A percentile compares a stretch with the other conserved stretches of the same genome.
These are phyloP conservation scores for Toxotes lorentzi DNA, from an alignment of 2,797 vertebrate genomes.

Conservation along the genomic window DNA sequence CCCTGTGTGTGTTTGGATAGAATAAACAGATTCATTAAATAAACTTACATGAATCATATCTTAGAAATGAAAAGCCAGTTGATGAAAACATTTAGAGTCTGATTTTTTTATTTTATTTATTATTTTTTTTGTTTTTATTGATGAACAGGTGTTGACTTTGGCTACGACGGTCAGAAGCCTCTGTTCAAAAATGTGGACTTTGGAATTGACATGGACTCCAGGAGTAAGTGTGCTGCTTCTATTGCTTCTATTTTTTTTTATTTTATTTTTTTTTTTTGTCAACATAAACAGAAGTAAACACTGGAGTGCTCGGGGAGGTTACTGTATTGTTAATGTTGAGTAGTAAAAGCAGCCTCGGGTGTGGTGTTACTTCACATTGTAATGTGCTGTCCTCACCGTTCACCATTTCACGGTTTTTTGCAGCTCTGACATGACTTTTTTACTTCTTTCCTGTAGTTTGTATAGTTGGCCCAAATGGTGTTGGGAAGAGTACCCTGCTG, in stretches of 20 bases:
- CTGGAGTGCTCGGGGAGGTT: neutral
- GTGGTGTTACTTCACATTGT: no score
- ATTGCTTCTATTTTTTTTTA: no score
- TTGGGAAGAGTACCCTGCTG: constrained; percentile 94
- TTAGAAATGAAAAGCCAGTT: neutral
- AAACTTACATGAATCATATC: no score
- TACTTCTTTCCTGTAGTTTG: constrained; percentile 85
- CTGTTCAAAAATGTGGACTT: constrained; percentile 94
- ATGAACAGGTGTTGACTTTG: constrained; percentile 89
- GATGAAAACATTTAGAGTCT: neutral
- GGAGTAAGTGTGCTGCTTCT: constrained; percentile 84
- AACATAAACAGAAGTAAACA: neutral
- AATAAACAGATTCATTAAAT: no score
- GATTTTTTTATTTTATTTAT: neutral
- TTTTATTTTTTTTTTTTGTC: no score
- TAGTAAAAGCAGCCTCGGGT: neutral
- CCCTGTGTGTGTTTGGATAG: no score
- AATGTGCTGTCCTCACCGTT: neutral
- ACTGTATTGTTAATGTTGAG: neutral
- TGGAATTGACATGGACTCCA: constrained; percentile 95
- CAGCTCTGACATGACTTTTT: neutral
- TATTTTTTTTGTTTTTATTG: no score
- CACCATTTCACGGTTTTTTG: neutral
- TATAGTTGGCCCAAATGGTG: constrained; percentile 95
- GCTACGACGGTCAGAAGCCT: constrained; percentile 87